phyloP scores from a whole-genome alignment of 2,888 invertebrate genomes.

The Andrena fulva region DNA sequence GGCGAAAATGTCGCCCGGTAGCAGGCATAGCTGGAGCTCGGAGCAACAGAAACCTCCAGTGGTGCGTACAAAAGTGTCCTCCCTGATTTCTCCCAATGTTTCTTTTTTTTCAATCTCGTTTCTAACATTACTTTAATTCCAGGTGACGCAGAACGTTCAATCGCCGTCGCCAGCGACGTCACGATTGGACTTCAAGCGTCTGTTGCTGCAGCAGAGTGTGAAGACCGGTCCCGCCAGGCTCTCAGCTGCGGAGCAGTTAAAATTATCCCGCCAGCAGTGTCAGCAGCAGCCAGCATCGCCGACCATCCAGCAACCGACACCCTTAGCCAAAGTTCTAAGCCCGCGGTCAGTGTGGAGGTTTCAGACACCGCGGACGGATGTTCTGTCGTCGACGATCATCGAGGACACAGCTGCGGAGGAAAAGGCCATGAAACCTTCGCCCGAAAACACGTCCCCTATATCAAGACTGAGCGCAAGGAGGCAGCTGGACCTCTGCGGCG shows the following conservation, averaged over 20 bases:
- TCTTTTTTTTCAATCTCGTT: neutral
- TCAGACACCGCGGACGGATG: conserved; percentile 91
- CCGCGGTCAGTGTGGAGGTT: conserved; percentile 91
- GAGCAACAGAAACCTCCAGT: conserved; percentile 80
- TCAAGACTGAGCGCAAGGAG: conserved; percentile 71
- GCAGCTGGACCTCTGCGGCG: conserved; percentile 74
- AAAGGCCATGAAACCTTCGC: conserved; percentile 84
- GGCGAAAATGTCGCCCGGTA: conserved; percentile 84
- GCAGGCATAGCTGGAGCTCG: conserved; percentile 89
- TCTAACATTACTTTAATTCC: conserved; percentile 25
- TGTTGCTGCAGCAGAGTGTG: conserved; percentile 91
- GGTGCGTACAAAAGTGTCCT: conserved; percentile 62
- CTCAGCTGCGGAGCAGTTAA: conserved; percentile 93
- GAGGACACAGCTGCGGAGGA: conserved; percentile 94
- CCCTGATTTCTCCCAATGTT: neutral
- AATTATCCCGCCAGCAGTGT: conserved; percentile 87
- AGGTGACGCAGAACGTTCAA: conserved; percentile 71
- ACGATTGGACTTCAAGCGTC: conserved; percentile 93
- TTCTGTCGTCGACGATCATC: conserved; percentile 93
- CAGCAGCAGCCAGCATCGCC: conserved; percentile 83
- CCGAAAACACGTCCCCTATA: conserved; percentile 75
- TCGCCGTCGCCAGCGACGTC: conserved; percentile 89
- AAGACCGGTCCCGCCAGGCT: conserved; percentile 88
- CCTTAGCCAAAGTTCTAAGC: conserved; percentile 87
- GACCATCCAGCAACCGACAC: conserved; percentile 71